Evolutionary conservation across 2,888 invertebrate genomes (phyloP).

Genomic region (Cabera pusaria): DNA sequence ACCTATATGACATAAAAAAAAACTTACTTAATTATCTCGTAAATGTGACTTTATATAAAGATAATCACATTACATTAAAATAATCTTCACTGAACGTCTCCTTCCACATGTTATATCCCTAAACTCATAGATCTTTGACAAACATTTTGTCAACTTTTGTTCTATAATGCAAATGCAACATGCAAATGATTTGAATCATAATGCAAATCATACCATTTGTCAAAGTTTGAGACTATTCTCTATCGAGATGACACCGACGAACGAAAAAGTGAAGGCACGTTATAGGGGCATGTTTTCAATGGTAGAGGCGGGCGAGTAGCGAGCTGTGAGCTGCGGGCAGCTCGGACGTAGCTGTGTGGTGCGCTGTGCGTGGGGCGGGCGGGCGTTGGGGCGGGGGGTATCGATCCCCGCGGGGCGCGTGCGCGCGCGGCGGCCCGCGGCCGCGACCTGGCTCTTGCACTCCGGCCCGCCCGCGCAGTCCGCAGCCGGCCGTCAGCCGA

Average conservation of each 20-base stretch:
- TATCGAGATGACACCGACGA: slow-evolving; percentile 38
- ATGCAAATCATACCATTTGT: slow-evolving; percentile 35
- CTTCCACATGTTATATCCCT: no score
- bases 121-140: no score
- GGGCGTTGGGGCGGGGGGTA: slow-evolving; percentile 72
- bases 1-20: no score
- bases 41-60: no score
- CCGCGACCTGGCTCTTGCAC: slow-evolving; percentile 49
- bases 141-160: no score
- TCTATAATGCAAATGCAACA: no score
- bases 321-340: slow-evolving; percentile 33
- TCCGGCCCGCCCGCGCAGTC: slow-evolving; percentile 77
- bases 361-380: slow-evolving; percentile 45
- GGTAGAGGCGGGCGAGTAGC: slow-evolving; percentile 19
- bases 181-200: no score
- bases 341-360: slow-evolving; percentile 14
- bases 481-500: slow-evolving; percentile 74
- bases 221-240: slow-evolving; percentile 45
- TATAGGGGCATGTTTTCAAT: slow-evolving; percentile 22
- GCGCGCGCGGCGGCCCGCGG: slow-evolving; percentile 52
- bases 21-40: no score
- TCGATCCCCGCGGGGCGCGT: slow-evolving; percentile 79
- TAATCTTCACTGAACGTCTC: no score
- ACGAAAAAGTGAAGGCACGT: slow-evolving; percentile 10
- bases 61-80: no score